Evolutionary conservation across 2,797 vertebrate species (phyloP).

Genomic region (Caiman crocodilus): DNA sequence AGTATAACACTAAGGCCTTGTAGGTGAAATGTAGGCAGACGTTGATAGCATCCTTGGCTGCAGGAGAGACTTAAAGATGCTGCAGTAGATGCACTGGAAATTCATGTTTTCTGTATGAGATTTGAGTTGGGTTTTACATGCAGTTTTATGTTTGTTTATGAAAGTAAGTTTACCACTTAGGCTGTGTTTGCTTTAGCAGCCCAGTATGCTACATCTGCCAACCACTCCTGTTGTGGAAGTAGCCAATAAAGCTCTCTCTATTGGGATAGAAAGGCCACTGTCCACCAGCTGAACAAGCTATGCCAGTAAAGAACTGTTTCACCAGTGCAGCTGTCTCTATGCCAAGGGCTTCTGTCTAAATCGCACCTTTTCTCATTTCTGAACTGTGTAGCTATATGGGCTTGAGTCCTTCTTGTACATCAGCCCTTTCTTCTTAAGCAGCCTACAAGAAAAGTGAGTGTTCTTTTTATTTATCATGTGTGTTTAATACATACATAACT

Average conservation of each 20-base stretch:
- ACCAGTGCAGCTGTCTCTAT: too few relatives aligned
- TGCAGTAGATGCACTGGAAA: background rate
- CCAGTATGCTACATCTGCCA: too few relatives aligned
- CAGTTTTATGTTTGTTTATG: background rate
- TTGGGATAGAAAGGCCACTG: too few relatives aligned
- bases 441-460: background rate
- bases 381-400: too few relatives aligned
- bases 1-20: background rate
- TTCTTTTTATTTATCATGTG: background rate
- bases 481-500: background rate
- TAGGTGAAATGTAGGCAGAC: background rate
- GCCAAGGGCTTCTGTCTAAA: too few relatives aligned
- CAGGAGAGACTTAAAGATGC: background rate
- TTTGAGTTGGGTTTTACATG: background rate
- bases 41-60: background rate
- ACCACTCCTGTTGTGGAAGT: too few relatives aligned
- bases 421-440: background rate
- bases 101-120: background rate
- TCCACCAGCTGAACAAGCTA: too few relatives aligned
- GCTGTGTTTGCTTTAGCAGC: too few relatives aligned
- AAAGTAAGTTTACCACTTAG: background rate
- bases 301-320: too few relatives aligned
- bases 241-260: too few relatives aligned
- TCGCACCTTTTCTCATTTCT: too few relatives aligned
- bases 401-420: too few relatives aligned